These are phyloP conservation scores for Barbus barbus DNA, from an alignment of 2,113 vertebrate genomes.

Conservation along the genomic window DNA sequence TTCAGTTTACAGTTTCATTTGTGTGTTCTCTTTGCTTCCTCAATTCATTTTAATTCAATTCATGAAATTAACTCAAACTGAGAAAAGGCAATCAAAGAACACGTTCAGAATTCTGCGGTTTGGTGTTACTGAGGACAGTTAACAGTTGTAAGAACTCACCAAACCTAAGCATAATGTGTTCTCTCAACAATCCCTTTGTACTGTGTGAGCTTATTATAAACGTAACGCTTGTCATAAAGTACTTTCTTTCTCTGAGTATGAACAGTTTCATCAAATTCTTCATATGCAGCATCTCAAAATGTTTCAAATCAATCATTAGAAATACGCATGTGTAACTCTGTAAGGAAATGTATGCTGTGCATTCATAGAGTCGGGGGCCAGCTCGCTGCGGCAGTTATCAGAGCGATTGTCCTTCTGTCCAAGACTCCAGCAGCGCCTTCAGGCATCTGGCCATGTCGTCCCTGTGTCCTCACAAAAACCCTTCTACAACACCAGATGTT, in stretches of 20 bases:
- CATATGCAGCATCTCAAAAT: not conserved
- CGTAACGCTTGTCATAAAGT: not conserved
- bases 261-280: not conserved
- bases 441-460: slow-evolving; percentile 25
- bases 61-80: too few relatives aligned
- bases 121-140: too few relatives aligned
- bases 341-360: not conserved
- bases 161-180: too few relatives aligned
- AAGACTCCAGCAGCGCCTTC: slow-evolving; percentile 42
- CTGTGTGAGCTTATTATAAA: not conserved
- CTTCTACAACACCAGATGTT: slow-evolving; percentile 52
- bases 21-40: too few relatives aligned
- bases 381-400: slow-evolving; percentile 20
- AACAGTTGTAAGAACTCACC: too few relatives aligned
- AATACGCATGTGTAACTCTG: not conserved
- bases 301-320: not conserved
- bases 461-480: slow-evolving; percentile 41
- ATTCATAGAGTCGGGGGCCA: not conserved
- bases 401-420: slow-evolving; percentile 32
- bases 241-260: not conserved
- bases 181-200: too few relatives aligned
- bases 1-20: too few relatives aligned
- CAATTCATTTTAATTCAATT: too few relatives aligned
- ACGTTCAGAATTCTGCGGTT: too few relatives aligned
- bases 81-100: too few relatives aligned